Conservation (phyloP, 2,797 vertebrate species). For the Anguilla marmorata region DNA sequence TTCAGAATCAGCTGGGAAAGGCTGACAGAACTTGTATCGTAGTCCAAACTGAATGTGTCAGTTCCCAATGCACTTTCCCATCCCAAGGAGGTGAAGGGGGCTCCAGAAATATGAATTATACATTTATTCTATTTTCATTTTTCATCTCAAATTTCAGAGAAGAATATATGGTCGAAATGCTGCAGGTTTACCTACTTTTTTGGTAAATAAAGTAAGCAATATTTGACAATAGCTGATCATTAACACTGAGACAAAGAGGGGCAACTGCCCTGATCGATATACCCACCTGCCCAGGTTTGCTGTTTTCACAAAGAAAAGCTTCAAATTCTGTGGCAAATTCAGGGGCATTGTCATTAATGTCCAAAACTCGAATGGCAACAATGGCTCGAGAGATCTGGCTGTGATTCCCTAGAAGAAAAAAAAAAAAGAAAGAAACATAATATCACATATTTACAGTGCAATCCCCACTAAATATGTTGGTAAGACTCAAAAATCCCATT, state of each 20-base stretch:
- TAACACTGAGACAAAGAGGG: constrained; percentile 50
- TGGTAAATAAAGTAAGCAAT: constrained; percentile 69
- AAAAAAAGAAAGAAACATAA: constrained; percentile 26
- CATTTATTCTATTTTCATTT: constrained; percentile 67
- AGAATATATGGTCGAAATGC: constrained; percentile 45
- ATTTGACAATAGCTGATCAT: constrained; percentile 68
- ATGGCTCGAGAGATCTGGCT: constrained; percentile 93
- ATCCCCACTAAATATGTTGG: constrained; percentile 62
- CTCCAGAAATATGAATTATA: constrained; percentile 69
- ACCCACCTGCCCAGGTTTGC: constrained; percentile 92
- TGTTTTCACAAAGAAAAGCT: constrained; percentile 95
- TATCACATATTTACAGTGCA: neutral
- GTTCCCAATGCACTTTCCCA: constrained; percentile 61
- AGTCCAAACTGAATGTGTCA: constrained; percentile 55
- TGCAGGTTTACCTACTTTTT: constrained; percentile 60
- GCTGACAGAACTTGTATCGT: neutral
- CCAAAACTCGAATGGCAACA: constrained; percentile 94
- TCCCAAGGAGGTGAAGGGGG: constrained; percentile 71
- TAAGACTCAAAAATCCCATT: constrained; percentile 55
- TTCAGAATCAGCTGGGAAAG: neutral
- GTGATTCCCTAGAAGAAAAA: constrained; percentile 83
- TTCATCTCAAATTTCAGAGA: constrained; percentile 59
- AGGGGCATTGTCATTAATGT: constrained; percentile 97
- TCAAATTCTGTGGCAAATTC: constrained; percentile 92
- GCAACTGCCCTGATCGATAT: constrained; percentile 22